Conservation (phyloP, 2,888 invertebrate genomes). For the Rotaria sp. region DNA sequence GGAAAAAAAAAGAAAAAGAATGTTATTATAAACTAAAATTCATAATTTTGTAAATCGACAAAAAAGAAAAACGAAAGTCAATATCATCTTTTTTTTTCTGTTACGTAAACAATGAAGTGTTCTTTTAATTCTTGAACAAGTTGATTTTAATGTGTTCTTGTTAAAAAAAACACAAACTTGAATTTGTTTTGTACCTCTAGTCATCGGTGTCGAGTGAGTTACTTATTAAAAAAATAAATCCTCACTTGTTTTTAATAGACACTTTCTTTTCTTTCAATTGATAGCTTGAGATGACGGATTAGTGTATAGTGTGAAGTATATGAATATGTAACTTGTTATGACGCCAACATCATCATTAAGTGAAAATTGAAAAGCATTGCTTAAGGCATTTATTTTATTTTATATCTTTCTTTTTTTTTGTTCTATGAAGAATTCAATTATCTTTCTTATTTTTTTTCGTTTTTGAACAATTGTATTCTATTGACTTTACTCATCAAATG, state of each 20-base stretch:
- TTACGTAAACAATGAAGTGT: too few species aligned
- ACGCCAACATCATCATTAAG: conserved; percentile 18
- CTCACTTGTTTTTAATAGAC: conserved; percentile 7
- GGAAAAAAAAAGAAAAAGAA: background rate
- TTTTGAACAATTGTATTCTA: background rate
- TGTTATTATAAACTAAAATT: too few species aligned
- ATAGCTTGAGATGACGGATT: conserved; percentile 19
- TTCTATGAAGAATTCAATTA: background rate
- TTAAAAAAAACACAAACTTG: background rate
- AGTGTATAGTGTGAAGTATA: conserved; percentile 7
- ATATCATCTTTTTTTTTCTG: too few species aligned
- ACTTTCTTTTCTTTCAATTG: conserved; percentile 9
- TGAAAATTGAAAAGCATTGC: conserved; percentile 14
- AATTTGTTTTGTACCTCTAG: background rate
- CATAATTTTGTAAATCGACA: too few species aligned
- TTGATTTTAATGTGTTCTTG: too few species aligned
- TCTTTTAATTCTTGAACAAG: too few species aligned
- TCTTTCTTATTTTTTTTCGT: background rate
- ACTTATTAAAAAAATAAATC: conserved; percentile 7
- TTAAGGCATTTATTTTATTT: background rate
- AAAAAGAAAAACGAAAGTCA: too few species aligned
- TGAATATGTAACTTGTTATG: conserved; percentile 19
- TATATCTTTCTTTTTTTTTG: background rate
- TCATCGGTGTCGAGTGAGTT: background rate
- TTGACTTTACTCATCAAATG: conserved; percentile 21